These are phyloP conservation scores for Folsomia manolachei DNA, from an alignment of 2,888 invertebrate genomes.

Conservation along the genomic window DNA sequence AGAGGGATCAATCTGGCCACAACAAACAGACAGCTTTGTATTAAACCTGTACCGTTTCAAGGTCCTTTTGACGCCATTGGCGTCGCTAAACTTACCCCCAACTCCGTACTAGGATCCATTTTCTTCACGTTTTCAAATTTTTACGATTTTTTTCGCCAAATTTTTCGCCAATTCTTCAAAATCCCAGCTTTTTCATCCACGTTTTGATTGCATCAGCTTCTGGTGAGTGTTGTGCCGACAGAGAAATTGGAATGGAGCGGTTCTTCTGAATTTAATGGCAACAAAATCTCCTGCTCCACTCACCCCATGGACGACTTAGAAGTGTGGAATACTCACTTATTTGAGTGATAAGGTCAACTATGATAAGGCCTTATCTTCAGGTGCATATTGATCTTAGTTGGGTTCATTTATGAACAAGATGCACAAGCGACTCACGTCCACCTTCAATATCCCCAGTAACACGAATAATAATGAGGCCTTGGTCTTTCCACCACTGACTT, in stretches of 20 bases:
- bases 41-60: too few relatives aligned
- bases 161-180: not conserved
- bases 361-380: too few relatives aligned
- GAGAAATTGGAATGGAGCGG: too few relatives aligned
- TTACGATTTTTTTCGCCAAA: too few relatives aligned
- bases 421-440: not conserved
- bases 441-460: not conserved
- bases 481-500: constrained; percentile 9
- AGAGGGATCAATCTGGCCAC: constrained; percentile 58
- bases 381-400: constrained; percentile 9
- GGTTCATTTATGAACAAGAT: not conserved
- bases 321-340: too few relatives aligned
- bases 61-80: too few relatives aligned
- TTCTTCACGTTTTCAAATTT: not conserved
- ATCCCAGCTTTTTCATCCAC: too few relatives aligned
- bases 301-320: too few relatives aligned
- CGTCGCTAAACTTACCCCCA: not conserved
- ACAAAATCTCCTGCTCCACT: too few relatives aligned
- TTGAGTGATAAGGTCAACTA: too few relatives aligned
- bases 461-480: not conserved
- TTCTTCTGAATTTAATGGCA: too few relatives aligned
- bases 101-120: not conserved
- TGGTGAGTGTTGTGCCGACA: too few relatives aligned
- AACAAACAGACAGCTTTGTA: constrained; percentile 9
- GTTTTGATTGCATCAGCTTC: constrained; percentile 4